Base-by-base conservation (phyloP, 2,113 vertebrate species). In the Anguilla japonica region DNA sequence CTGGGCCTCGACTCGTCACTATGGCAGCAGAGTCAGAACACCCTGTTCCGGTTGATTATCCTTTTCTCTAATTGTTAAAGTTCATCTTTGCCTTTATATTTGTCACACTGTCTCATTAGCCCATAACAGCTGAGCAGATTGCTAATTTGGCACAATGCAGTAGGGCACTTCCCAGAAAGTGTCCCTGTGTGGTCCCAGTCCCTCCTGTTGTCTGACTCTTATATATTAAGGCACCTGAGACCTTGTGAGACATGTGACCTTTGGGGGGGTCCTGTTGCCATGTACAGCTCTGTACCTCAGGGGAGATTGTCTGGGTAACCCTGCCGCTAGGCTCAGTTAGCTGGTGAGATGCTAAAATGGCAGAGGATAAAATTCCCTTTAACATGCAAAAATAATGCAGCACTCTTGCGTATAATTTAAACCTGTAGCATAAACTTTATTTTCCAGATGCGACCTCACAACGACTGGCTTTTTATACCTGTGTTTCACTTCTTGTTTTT, bases 141-240 rank as follows among this genome's bases (percentile, higher is more conserved):
- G 79, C 13, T 85, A 81, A 87, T 39, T 79, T 87, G 86, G 50
- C 79, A 56, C 82, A 83, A 8, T 56, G 84, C 67, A 41, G 85
- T 75, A 43, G 79, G 46, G 41, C 29, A 41, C 71, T 82, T 13
- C 88, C 87, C 82, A 86, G 50, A 79, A 18, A 71, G n/a, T 53
- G 90, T 91, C 91, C 78, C 90, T 90, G 78, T 1, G 20, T 85
- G 85, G 79, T 40, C 3, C 11, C 71, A 39, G 84, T 91, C 88
- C 79, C 53, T 92, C 87, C 84, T 87, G 89, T 87, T 89, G 90
- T 50, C 80, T 18, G 50, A 0, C 0, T 9, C 29, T 83, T 91
- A 90, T 90, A 86, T 89, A 91, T 91, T 89, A 53, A 83, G 39
- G 39, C 86, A 85, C 75, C 88, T 82, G 22, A 56, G 87, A 89